Conservation (phyloP, 2,113 vertebrate genomes). For the Globicephala melas region DNA sequence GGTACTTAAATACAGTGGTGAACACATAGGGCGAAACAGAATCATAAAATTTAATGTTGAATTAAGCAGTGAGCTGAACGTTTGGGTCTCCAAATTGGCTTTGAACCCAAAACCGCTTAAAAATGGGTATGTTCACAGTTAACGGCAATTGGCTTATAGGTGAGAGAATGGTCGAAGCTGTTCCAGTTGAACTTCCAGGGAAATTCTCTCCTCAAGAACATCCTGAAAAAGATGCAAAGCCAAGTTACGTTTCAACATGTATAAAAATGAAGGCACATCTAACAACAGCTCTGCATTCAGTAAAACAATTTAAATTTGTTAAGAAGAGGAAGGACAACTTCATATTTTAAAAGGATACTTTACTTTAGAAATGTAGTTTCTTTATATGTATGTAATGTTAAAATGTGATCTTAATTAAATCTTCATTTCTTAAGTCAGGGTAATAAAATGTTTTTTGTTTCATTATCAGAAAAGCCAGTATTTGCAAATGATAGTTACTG, state of each 20-base stretch:
- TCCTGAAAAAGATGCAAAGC: conserved; percentile 86
- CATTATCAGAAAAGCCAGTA: conserved; percentile 32
- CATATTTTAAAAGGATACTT: background rate
- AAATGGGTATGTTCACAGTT: conserved; percentile 86
- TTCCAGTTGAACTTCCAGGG: conserved; percentile 99
- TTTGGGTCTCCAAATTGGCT: conserved; percentile 85
- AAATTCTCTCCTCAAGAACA: conserved; percentile 98
- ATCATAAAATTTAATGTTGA: conserved; percentile 83
- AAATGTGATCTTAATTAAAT: conserved; percentile 14
- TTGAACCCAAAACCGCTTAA: conserved; percentile 82
- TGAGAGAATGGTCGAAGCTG: conserved; percentile 99
- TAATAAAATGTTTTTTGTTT: background rate
- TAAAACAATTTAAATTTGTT: background rate
- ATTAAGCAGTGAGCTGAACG: conserved; percentile 83
- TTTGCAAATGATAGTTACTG: background rate
- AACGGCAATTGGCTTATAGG: conserved; percentile 89
- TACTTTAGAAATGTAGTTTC: conserved; percentile 6
- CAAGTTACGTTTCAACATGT: background rate
- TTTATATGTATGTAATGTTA: background rate
- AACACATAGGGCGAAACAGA: conserved; percentile 83
- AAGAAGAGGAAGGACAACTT: background rate
- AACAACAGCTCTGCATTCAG: background rate
- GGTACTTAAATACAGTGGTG: conserved; percentile 85
- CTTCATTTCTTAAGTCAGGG: background rate
- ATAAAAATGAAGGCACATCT: background rate